Evolutionary conservation across 2,888 invertebrate species (phyloP).

Genomic region (Meganola albula): DNA sequence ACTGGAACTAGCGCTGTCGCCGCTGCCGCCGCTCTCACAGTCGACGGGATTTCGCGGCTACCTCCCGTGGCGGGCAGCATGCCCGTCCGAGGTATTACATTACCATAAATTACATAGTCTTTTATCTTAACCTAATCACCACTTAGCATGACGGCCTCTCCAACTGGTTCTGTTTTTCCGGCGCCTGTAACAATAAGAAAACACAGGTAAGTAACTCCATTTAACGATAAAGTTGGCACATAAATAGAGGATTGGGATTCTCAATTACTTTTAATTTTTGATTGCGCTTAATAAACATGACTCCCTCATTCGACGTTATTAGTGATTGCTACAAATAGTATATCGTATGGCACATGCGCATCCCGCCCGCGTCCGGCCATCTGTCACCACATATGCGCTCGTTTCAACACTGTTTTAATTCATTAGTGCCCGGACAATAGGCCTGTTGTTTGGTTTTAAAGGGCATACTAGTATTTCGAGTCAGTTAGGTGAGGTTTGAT

Average conservation of each 20-base stretch:
- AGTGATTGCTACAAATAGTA: slow-evolving; percentile 62
- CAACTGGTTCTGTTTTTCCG: slow-evolving; percentile 79
- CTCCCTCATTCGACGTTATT: slow-evolving; percentile 44
- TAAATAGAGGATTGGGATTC: no score
- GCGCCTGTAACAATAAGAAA: slow-evolving; percentile 78
- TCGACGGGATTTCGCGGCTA: slow-evolving; percentile 18
- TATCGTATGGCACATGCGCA: slow-evolving; percentile 61
- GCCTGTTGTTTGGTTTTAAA: slow-evolving; percentile 48
- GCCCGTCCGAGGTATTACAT: slow-evolving; percentile 55
- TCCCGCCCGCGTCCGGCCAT: slow-evolving; percentile 69
- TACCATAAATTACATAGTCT: slow-evolving; percentile 67
- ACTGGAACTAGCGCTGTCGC: slow-evolving; percentile 55
- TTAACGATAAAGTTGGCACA: slow-evolving; percentile 4
- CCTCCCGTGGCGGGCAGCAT: slow-evolving; percentile 29
- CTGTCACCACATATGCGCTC: slow-evolving; percentile 71
- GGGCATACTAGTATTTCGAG: slow-evolving; percentile 5
- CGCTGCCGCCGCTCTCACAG: slow-evolving; percentile 13
- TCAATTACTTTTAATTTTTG: slow-evolving; percentile 23
- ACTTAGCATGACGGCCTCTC: slow-evolving; percentile 76
- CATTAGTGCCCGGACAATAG: slow-evolving; percentile 63
- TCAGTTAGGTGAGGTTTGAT: slow-evolving; percentile 2
- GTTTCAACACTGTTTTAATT: slow-evolving; percentile 71
- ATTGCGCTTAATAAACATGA: slow-evolving; percentile 30
- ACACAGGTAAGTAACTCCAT: slow-evolving; percentile 35
- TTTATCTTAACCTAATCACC: slow-evolving; percentile 46